A percentile compares a stretch with the other conserved stretches of the same genome.
Evolutionary conservation across 30 jellyfish, hydroid and myxozoan genomes (phyloP).

Genomic region (Calvadosia cruxmelitensis): DNA sequence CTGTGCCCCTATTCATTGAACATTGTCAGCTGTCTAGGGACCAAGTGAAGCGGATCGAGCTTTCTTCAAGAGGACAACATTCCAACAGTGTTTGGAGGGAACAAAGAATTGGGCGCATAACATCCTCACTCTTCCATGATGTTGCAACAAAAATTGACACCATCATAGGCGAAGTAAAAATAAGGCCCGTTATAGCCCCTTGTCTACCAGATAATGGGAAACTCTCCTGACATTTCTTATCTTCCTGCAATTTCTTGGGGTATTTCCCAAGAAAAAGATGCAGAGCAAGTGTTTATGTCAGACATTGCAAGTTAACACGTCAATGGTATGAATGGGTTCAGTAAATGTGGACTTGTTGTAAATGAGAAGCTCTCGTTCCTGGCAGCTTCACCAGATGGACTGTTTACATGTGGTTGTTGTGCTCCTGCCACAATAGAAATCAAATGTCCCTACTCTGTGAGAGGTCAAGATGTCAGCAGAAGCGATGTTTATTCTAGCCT

Average conservation of each 20-base stretch:
- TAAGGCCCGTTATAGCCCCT: too few relatives aligned
- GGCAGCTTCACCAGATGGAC: slow-evolving; percentile 32
- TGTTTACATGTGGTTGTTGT: slow-evolving; percentile 4
- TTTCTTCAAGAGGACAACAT: too few relatives aligned
- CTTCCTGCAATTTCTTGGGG: slow-evolving; percentile 20
- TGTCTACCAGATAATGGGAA: too few relatives aligned
- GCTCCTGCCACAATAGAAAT: slow-evolving; percentile 1
- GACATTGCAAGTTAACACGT: slow-evolving; percentile 3
- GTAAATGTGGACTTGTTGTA: slow-evolving; percentile 11
- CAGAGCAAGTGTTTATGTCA: neutral
- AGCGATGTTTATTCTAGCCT: too few relatives aligned
- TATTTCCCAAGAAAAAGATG: slow-evolving; percentile 7
- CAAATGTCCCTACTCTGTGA: slow-evolving; percentile 3
- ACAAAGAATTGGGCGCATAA: too few relatives aligned
- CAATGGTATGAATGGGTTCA: neutral
- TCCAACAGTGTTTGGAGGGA: too few relatives aligned
- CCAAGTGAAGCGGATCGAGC: too few relatives aligned
- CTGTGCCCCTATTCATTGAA: too few relatives aligned
- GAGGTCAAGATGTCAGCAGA: neutral
- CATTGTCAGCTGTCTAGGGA: too few relatives aligned
- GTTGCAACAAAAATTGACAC: too few relatives aligned
- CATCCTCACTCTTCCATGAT: too few relatives aligned
- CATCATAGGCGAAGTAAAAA: too few relatives aligned
- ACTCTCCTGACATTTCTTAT: neutral
- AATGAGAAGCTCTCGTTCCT: slow-evolving; percentile 4